Conservation (phyloP, 2,888 invertebrate genomes). For the Lottia gigantea region DNA sequence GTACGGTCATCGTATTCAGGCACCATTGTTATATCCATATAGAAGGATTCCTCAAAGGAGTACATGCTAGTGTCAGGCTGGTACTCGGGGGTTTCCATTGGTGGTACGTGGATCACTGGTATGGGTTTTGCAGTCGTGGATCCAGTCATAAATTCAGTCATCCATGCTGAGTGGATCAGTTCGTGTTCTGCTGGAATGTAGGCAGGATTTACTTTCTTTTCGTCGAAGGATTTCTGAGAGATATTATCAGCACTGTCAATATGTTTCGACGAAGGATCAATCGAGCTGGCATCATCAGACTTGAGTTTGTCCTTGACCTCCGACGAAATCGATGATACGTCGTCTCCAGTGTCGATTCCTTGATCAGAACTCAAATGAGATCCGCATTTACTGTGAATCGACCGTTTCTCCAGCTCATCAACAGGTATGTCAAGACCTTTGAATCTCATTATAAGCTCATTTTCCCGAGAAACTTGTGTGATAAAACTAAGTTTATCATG, state of each 20-base stretch:
- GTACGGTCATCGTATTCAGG: slow-evolving; percentile 32
- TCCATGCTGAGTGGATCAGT: slow-evolving; percentile 19
- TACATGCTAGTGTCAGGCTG: not conserved
- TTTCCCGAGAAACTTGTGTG: not conserved
- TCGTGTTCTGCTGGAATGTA: slow-evolving; percentile 28
- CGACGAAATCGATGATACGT: slow-evolving; percentile 23
- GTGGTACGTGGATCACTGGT: not conserved
- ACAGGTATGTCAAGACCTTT: not conserved
- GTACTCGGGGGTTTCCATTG: not conserved
- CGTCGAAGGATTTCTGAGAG: slow-evolving; percentile 9
- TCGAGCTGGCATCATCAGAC: not conserved
- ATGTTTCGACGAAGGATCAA: not conserved
- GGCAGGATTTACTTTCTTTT: slow-evolving; percentile 23
- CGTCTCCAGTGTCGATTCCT: slow-evolving; percentile 31
- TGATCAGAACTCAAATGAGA: slow-evolving; percentile 32
- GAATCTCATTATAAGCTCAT: not conserved
- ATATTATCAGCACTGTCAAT: not conserved
- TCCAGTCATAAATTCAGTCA: slow-evolving; percentile 19
- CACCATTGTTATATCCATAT: not conserved
- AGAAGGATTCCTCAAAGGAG: slow-evolving; percentile 6
- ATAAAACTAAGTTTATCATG: not conserved
- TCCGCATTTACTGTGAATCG: slow-evolving; percentile 20
- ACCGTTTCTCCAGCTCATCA: slow-evolving; percentile 14
- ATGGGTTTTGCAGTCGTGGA: not conserved
- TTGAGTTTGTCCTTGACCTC: slow-evolving; percentile 17